Evolutionary conservation across 2,888 invertebrate genomes (phyloP).

Genomic region (Pandemis heparana): DNA sequence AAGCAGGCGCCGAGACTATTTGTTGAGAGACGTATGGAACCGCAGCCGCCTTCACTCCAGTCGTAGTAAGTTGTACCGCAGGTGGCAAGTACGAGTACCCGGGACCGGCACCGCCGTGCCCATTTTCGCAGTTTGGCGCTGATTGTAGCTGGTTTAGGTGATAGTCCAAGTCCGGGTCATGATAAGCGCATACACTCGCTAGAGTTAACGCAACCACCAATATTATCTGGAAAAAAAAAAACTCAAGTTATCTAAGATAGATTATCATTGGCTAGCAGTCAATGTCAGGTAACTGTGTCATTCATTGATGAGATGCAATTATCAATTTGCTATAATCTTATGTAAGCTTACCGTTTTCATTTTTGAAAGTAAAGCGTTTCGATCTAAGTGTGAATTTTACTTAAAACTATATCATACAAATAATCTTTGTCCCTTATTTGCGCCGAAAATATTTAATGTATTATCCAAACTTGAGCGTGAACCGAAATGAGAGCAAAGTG

Average conservation of each 20-base stretch:
- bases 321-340: neutral
- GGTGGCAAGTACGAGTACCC: slow-evolving; percentile 85
- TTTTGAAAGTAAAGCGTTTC: slow-evolving; percentile 47
- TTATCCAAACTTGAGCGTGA: slow-evolving; percentile 79
- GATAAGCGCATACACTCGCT: slow-evolving; percentile 69
- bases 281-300: neutral
- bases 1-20: slow-evolving; percentile 54
- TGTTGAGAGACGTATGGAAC: slow-evolving; percentile 50
- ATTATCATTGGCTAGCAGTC: neutral
- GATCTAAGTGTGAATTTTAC: slow-evolving; percentile 41
- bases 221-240: slow-evolving; percentile 67
- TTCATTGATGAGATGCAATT: neutral
- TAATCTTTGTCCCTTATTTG: slow-evolving; percentile 26
- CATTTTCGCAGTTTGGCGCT: slow-evolving; percentile 58
- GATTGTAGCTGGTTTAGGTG: slow-evolving; percentile 76
- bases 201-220: slow-evolving; percentile 58
- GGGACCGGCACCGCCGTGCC: slow-evolving; percentile 63
- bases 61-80: slow-evolving; percentile 78
- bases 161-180: slow-evolving; percentile 81
- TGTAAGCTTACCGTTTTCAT: slow-evolving; percentile 71
- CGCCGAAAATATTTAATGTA: slow-evolving; percentile 65
- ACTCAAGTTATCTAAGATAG: neutral
- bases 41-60: slow-evolving; percentile 63
- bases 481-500: slow-evolving; percentile 84
- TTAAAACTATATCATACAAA: slow-evolving; percentile 38